Conservation (phyloP, 92 coral and sea anemone species). For the Parazoanthus swiftii region DNA sequence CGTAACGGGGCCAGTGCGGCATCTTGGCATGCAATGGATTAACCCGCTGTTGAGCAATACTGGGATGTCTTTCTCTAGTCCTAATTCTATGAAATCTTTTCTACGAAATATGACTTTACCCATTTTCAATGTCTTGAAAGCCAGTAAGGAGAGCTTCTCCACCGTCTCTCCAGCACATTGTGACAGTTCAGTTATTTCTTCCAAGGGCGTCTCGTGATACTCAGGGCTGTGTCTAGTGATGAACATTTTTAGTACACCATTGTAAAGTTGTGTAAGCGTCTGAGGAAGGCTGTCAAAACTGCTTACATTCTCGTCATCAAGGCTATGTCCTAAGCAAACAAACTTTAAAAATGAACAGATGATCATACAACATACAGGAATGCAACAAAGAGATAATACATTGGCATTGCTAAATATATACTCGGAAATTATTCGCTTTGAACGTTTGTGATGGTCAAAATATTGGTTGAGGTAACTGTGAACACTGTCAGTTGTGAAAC, state of each 20-base stretch:
- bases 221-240: constrained; percentile 14
- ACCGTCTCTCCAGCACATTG: neutral
- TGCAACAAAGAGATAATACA: constrained; percentile 44
- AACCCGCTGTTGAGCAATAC: constrained; percentile 49
- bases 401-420: constrained; percentile 40
- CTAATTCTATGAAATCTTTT: constrained; percentile 18
- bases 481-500: constrained; percentile 18
- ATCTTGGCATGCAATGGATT: constrained; percentile 16
- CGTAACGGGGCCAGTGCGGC: constrained; percentile 39
- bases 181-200: neutral
- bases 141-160: constrained; percentile 12
- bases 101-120: constrained; percentile 7
- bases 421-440: neutral
- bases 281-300: constrained; percentile 16
- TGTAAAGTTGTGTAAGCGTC: constrained; percentile 19
- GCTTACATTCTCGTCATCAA: neutral
- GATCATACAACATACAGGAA: constrained; percentile 52
- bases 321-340: neutral
- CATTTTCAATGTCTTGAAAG: neutral
- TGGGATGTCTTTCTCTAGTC: constrained; percentile 45
- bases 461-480: neutral
- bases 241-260: constrained; percentile 31
- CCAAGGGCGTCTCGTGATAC: neutral
- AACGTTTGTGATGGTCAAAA: neutral
- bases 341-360: constrained; percentile 44